phyloP scores from a whole-genome alignment of 2,888 invertebrate genomes.

The Macrophya alboannulata region DNA sequence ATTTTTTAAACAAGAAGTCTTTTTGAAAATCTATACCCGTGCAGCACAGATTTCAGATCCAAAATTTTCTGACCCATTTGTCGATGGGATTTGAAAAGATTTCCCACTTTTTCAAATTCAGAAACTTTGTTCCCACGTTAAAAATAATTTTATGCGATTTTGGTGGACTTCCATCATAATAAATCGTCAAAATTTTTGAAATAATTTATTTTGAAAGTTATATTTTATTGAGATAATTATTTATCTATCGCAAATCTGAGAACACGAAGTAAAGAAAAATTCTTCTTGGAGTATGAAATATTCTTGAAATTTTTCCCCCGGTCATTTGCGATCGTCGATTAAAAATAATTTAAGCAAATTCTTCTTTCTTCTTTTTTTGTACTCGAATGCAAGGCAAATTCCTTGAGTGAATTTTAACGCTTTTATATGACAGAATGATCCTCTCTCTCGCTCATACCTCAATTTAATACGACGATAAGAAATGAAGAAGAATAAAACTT shows the following conservation, averaged over 20 bases:
- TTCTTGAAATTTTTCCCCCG: background rate
- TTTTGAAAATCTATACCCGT: too few species aligned
- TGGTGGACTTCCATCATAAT: too few species aligned
- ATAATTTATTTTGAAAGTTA: background rate
- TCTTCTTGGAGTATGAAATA: background rate
- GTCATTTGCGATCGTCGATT: background rate
- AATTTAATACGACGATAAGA: background rate
- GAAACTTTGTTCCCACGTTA: too few species aligned
- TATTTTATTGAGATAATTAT: background rate
- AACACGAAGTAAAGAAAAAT: too few species aligned
- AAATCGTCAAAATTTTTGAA: too few species aligned
- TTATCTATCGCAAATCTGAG: background rate
- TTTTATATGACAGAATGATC: slow-evolving; percentile 1
- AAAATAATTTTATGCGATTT: too few species aligned
- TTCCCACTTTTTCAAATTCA: too few species aligned
- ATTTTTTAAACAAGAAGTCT: too few species aligned
- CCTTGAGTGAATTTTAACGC: background rate
- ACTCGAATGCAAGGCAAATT: background rate
- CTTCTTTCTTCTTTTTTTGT: too few species aligned
- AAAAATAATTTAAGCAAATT: background rate
- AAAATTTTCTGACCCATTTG: too few species aligned
- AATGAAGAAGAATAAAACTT: background rate
- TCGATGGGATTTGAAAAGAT: too few species aligned
- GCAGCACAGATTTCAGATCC: too few species aligned
- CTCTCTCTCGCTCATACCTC: background rate